Evolutionary conservation across 92 coral and sea anemone species (phyloP), one percentile per base, ranked within the genome.

Genomic region (Pocillopora meandrina): DNA sequence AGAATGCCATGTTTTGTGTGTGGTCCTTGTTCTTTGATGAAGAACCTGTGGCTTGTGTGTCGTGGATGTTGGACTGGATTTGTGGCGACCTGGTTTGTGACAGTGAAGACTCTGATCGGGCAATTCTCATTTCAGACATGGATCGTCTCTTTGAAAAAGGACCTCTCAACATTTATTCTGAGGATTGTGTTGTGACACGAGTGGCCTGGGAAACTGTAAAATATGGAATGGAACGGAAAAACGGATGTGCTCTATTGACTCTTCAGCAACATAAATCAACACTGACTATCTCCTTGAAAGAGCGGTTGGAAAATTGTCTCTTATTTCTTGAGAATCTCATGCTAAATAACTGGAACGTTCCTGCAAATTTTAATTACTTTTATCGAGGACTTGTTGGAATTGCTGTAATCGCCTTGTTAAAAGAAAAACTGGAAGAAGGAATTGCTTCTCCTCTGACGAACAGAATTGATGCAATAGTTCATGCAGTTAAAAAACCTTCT

Each of bases 121-220:
- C 59, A 49, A 71, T 47, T 49, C 74, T 31, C 20, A 19, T 49
- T 1, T 82, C 84, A 23, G 87, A 86, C n/a, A 81, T 86, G 5
- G 97, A 91, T 77, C 93, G 89, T 62, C 88, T 93, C 26, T 93
- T 93, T 72, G 97, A 91, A 62, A 93, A 87, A 87, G 93, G 93
- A 71, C 89, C 97, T 52, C 64, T 83, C 73, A 93, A 93, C 80
- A 75, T 86, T 20, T 87, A 86, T 62, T 82, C 69, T 5, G 97
- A 93, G 66, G 86, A 84, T 33, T 84, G 87, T 17, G 67, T 91
- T 56, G 31, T 91, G 66, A 79, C 93, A 15, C 85, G 82, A 59
- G 78, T 74, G 0, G 90, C 88, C 18, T 80, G 72, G 58, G 60
- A 87, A n/a, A 63, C 66, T 72, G 77, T 86, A 6, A 49, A 80